Percentiles rank a stretch among this genome's conserved stretches.
Conservation (phyloP, 1,140 invertebrate species). For the Ostrea edulis region DNA sequence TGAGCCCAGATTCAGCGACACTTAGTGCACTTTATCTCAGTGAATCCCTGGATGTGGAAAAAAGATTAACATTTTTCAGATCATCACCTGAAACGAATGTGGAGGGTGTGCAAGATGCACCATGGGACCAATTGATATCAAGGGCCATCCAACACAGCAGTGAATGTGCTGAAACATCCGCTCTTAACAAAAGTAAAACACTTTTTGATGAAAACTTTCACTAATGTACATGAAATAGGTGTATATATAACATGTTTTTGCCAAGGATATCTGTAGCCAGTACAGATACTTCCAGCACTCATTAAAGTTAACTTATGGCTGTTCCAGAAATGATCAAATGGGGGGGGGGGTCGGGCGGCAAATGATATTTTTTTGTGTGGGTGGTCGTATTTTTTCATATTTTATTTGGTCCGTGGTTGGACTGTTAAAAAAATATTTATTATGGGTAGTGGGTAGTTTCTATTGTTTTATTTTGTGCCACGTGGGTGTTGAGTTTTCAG, state of each 20-base stretch:
- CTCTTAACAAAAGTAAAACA: neutral
- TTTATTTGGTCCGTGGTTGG: no score
- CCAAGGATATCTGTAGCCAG: no score
- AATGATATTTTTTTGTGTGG: no score
- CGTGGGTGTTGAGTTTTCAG: no score
- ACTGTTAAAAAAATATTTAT: no score
- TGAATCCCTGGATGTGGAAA: neutral
- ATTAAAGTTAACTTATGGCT: no score
- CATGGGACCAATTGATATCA: constrained; percentile 18
- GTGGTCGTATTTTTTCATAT: no score
- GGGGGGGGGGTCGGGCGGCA: no score
- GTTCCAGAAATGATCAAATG: no score
- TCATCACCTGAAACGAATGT: neutral
- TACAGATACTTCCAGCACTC: no score
- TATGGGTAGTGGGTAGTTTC: no score
- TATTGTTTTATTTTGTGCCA: no score
- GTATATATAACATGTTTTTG: neutral
- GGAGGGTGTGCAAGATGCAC: neutral
- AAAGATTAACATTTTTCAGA: neutral
- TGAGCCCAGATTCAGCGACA: neutral
- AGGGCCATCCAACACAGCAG: neutral
- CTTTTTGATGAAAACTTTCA: neutral
- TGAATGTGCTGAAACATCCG: neutral
- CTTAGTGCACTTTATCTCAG: neutral
- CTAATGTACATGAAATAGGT: neutral